These are phyloP conservation scores for Conus betulinus DNA, from an alignment of 1,140 invertebrate genomes.

Conservation along the genomic window DNA sequence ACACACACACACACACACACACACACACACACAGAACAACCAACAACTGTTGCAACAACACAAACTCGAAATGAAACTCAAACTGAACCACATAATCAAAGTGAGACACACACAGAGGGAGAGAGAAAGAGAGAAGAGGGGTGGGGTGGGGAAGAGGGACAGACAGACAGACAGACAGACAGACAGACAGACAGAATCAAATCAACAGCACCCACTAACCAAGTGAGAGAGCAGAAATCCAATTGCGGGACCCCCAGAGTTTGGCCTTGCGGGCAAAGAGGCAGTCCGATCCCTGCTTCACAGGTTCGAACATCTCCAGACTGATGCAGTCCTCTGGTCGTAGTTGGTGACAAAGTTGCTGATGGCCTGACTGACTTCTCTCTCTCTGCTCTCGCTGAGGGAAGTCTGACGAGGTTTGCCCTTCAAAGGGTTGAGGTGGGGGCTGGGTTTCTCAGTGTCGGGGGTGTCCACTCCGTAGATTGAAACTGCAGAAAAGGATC, in stretches of 20 bases:
- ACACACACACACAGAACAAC: neutral
- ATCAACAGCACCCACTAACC: slow-evolving; percentile 50
- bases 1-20: slow-evolving; percentile 6
- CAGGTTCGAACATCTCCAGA: slow-evolving; percentile 55
- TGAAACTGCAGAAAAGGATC: neutral
- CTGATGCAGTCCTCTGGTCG: slow-evolving; percentile 48
- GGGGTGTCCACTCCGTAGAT: slow-evolving; percentile 25
- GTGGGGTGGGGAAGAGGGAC: no score
- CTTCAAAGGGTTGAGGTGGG: slow-evolving; percentile 50
- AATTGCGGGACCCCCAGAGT: slow-evolving; percentile 64
- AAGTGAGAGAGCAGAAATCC: slow-evolving; percentile 53
- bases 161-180: slow-evolving; percentile 24
- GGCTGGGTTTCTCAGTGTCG: slow-evolving; percentile 40
- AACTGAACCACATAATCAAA: neutral
- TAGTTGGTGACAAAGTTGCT: slow-evolving; percentile 55
- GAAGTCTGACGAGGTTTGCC: slow-evolving; percentile 47
- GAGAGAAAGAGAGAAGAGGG: neutral
- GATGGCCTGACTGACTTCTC: slow-evolving; percentile 42
- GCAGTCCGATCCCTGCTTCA: slow-evolving; percentile 67
- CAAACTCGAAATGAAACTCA: neutral
- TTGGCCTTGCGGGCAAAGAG: slow-evolving; percentile 68
- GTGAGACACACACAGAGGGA: neutral
- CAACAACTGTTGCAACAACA: neutral
- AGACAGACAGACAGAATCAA: slow-evolving; percentile 4
- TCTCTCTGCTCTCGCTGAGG: slow-evolving; percentile 41